Conservation (phyloP, 2,888 invertebrate genomes). For the Dioctria rufipes region DNA sequence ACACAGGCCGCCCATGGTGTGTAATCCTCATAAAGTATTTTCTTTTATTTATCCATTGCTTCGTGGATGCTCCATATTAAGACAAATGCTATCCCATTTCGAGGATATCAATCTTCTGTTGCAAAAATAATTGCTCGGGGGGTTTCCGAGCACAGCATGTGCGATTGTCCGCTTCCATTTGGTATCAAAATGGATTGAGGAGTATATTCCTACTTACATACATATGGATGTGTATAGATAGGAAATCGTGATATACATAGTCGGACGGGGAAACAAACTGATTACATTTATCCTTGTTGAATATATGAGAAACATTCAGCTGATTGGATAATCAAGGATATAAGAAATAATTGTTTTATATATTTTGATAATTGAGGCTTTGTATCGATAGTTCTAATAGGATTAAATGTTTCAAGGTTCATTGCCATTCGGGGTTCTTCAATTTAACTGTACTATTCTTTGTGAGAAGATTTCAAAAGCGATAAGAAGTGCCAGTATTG, state of each 20-base stretch:
- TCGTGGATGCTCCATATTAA: constrained; percentile 27
- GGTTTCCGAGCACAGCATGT: constrained; percentile 1
- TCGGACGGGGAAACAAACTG: neutral
- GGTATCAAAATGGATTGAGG: neutral
- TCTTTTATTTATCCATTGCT: constrained; percentile 50
- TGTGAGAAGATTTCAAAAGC: too few relatives aligned
- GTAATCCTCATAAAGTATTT: constrained; percentile 51
- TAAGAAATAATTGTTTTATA: neutral
- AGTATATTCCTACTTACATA: neutral
- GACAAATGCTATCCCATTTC: constrained; percentile 48
- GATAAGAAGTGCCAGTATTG: too few relatives aligned
- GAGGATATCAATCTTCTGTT: constrained; percentile 41
- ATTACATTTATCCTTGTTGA: constrained; percentile 18
- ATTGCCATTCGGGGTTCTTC: too few relatives aligned
- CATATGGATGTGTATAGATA: neutral
- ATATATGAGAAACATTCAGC: constrained; percentile 37
- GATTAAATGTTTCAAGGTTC: too few relatives aligned
- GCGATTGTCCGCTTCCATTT: neutral
- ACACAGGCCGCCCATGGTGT: constrained; percentile 19
- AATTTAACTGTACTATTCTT: too few relatives aligned
- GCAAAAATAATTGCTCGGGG: constrained; percentile 46
- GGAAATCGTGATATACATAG: constrained; percentile 1
- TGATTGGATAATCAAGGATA: constrained; percentile 32
- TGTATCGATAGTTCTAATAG: too few relatives aligned
- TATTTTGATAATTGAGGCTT: neutral